phyloP scores from a whole-genome alignment of 2,888 invertebrate species.

The Sarcophaga carnaria region DNA sequence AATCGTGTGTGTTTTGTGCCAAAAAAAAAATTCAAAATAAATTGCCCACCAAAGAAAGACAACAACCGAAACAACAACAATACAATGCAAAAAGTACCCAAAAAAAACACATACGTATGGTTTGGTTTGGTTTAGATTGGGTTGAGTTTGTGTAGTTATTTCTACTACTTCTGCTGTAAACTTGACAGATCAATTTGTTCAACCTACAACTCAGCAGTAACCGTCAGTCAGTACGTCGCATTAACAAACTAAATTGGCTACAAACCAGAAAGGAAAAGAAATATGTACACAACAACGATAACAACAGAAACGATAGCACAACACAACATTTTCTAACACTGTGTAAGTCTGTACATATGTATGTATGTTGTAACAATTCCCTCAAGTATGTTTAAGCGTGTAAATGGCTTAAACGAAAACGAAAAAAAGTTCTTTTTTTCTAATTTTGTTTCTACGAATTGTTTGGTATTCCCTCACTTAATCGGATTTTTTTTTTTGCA shows the following conservation, averaged over 20 bases:
- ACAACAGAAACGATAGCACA: neutral
- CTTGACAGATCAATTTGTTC: constrained; percentile 58
- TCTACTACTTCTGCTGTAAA: too few species aligned
- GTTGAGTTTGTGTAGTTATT: too few species aligned
- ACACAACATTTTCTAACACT: constrained; percentile 11
- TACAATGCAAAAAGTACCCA: constrained; percentile 1
- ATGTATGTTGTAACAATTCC: neutral
- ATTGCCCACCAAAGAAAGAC: constrained; percentile 37
- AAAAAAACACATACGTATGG: too few species aligned
- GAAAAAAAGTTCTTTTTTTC: too few species aligned
- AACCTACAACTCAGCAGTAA: constrained; percentile 8
- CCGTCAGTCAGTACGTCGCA: neutral
- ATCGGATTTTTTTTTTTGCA: too few species aligned
- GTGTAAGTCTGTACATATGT: too few species aligned
- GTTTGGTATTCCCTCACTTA: too few species aligned
- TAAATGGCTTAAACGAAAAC: too few species aligned
- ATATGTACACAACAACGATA: neutral
- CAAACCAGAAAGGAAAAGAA: neutral
- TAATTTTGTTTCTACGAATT: too few species aligned
- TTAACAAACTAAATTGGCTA: constrained; percentile 33
- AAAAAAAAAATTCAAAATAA: constrained; percentile 16
- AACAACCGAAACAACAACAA: neutral
- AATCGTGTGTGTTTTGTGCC: neutral
- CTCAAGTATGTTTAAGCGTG: constrained; percentile 16
- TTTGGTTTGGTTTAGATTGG: too few species aligned